A percentile compares a stretch with the other conserved stretches of the same genome.
These are phyloP conservation scores for Charanyca ferruginea DNA, from an alignment of 2,888 invertebrate species.

Conservation along the genomic window DNA sequence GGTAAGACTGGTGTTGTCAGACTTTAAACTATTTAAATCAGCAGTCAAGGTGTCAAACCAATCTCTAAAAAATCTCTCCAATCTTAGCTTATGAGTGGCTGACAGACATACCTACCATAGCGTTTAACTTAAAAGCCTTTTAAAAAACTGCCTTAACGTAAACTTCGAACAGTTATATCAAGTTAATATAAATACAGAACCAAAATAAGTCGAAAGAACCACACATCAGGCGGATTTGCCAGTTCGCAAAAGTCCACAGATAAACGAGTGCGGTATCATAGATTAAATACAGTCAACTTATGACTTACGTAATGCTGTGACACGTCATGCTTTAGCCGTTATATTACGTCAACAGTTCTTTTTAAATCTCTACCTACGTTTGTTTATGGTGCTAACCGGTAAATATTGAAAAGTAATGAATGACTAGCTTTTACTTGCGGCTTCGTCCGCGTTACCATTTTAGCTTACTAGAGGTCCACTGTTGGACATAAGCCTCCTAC, in stretches of 20 bases:
- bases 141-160: no score
- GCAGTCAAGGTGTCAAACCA: no score
- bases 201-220: not conserved
- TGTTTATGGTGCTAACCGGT: not conserved
- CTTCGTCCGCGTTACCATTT: no score
- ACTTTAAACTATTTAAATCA: not conserved
- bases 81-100: no score
- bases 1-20: no score
- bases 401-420: constrained; percentile 4
- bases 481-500: no score
- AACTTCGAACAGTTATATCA: no score
- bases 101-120: no score
- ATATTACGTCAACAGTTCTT: constrained; percentile 49
- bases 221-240: constrained; percentile 9
- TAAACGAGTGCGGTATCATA: constrained; percentile 44
- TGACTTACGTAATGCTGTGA: constrained; percentile 21
- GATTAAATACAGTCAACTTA: constrained; percentile 37
- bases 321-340: constrained; percentile 43
- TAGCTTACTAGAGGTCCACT: no score
- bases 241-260: constrained; percentile 45
- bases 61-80: no score
- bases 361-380: constrained; percentile 28
- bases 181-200: not conserved
- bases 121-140: no score
- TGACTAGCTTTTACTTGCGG: not conserved